These are phyloP conservation scores for Alloscopus bannaensis DNA, from an alignment of 2,888 invertebrate genomes.

Conservation along the genomic window DNA sequence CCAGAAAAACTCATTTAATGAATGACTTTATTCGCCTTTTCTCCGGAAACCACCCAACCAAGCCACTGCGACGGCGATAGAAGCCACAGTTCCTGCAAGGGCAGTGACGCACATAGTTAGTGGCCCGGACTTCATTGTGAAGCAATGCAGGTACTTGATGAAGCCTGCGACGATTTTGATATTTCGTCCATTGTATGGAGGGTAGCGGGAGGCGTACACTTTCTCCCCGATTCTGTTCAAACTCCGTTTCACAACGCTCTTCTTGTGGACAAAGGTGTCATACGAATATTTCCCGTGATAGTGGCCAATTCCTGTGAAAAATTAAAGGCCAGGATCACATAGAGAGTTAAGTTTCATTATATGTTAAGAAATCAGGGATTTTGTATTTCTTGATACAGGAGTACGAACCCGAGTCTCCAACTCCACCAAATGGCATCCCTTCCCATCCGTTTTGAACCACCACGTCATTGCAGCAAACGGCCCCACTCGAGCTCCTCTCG, in stretches of 20 bases:
- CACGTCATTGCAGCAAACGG: conserved; percentile 89
- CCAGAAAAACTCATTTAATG: no score
- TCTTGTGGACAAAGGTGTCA: conserved; percentile 95
- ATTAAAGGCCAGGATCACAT: background rate
- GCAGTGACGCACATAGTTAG: conserved; percentile 26
- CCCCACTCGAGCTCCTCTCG: conserved; percentile 86
- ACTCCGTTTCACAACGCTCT: conserved; percentile 78
- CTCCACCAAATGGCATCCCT: conserved; percentile 75
- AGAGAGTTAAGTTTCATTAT: background rate
- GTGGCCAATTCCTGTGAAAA: conserved; percentile 89
- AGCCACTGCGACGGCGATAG: conserved; percentile 33
- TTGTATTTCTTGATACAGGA: no score
- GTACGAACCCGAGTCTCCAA: conserved; percentile 80
- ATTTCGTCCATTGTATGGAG: conserved; percentile 59
- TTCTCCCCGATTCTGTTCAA: conserved; percentile 51
- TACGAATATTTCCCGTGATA: conserved; percentile 95
- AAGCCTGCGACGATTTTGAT: conserved; percentile 49
- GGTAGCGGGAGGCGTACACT: conserved; percentile 36
- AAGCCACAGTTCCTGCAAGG: conserved; percentile 34
- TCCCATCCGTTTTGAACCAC: conserved; percentile 84
- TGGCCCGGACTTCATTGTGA: conserved; percentile 35
- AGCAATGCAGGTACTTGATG: conserved; percentile 51
- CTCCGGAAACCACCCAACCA: conserved; percentile 26
- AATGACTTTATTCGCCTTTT: background rate
- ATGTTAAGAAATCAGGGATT: background rate